Percentiles rank a stretch among this genome's conserved stretches.
Evolutionary conservation across 2,797 vertebrate species (phyloP).

Genomic region (Nannoperca australis): DNA sequence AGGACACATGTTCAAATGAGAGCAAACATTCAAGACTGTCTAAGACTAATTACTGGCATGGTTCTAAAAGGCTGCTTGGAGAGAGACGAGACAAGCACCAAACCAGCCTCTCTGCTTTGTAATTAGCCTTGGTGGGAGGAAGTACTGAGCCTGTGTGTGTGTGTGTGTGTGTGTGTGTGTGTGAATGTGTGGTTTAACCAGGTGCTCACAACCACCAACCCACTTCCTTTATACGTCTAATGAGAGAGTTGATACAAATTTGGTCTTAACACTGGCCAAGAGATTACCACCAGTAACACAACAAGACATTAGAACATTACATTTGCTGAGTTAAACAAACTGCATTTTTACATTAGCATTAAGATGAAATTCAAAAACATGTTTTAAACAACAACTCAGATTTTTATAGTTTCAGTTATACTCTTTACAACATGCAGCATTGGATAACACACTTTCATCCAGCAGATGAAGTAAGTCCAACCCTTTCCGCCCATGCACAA

Average conservation of each 20-base stretch:
- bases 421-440: background rate
- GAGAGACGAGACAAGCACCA: slow-evolving; percentile 16
- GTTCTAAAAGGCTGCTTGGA: slow-evolving; percentile 31
- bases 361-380: background rate
- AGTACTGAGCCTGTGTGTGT: background rate
- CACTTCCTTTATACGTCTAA: slow-evolving; percentile 38
- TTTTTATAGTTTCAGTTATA: background rate
- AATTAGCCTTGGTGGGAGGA: slow-evolving; percentile 36
- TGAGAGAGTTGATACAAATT: slow-evolving; percentile 18
- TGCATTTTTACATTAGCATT: no score
- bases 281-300: background rate
- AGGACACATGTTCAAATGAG: slow-evolving; percentile 6
- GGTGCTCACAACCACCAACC: slow-evolving; percentile 34
- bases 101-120: slow-evolving; percentile 42
- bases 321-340: background rate
- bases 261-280: background rate
- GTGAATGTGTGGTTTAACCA: slow-evolving; percentile 27
- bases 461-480: background rate
- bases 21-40: slow-evolving; percentile 2
- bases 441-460: background rate
- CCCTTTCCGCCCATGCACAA: background rate
- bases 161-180: slow-evolving; percentile 16
- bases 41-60: slow-evolving; percentile 38
- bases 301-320: background rate
- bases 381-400: background rate